Percentiles rank a stretch among this genome's conserved stretches.
phyloP scores from a whole-genome alignment of 2,113 vertebrate genomes.

The Choloepus hoffmanni region DNA sequence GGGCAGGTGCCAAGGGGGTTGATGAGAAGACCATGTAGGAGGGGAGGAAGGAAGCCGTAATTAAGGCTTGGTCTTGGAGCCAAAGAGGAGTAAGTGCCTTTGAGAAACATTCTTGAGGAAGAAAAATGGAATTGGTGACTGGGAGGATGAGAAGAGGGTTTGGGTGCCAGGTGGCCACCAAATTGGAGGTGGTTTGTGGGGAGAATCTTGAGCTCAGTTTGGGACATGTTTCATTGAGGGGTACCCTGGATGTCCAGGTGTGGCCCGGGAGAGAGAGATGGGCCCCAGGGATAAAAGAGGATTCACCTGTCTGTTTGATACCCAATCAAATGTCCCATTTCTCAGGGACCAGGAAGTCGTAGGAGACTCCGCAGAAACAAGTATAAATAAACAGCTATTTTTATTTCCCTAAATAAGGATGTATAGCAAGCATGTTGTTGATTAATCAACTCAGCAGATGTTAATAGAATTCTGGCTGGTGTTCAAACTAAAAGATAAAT shows the following conservation, averaged over 20 bases:
- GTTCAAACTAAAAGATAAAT: background rate
- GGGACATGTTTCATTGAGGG: fast-evolving
- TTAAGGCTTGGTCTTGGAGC: background rate
- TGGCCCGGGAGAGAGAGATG: fast-evolving
- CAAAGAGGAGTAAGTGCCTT: background rate
- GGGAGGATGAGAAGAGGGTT: background rate
- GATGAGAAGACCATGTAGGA: background rate
- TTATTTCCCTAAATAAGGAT: fast-evolving
- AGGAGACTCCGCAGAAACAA: background rate
- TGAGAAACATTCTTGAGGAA: background rate
- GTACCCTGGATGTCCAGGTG: fast-evolving
- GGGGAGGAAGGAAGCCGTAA: background rate
- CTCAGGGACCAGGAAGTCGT: background rate
- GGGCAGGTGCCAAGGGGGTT: background rate
- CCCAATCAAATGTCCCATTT: fast-evolving
- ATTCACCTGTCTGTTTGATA: fast-evolving
- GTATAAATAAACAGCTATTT: background rate
- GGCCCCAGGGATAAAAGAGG: background rate
- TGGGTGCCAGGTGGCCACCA: background rate
- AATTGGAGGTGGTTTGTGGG: background rate
- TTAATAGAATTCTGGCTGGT: fast-evolving
- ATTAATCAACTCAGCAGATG: background rate
- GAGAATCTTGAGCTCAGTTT: background rate
- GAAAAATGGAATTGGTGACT: background rate
- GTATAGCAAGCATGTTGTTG: fast-evolving